Conservation (phyloP, 2,888 invertebrate species). For the Tridacna crocea region DNA sequence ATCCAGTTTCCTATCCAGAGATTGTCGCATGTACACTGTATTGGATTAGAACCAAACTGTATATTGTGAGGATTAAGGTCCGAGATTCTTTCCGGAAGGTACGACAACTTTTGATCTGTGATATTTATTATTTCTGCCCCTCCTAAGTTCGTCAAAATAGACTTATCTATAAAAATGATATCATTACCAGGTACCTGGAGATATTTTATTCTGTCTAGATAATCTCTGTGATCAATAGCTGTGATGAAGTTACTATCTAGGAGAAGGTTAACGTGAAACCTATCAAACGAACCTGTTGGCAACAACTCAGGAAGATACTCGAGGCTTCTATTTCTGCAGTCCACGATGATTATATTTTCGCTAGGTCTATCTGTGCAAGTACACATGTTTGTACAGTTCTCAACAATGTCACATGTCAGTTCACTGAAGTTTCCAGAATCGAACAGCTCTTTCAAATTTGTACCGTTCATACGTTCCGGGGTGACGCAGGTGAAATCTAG, state of each 20-base stretch:
- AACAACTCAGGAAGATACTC: constrained; percentile 21
- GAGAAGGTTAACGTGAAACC: constrained; percentile 25
- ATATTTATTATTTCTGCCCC: constrained; percentile 18
- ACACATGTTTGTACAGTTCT: constrained; percentile 38
- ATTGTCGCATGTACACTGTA: constrained; percentile 41
- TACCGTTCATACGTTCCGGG: constrained; percentile 2
- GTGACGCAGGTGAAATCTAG: neutral
- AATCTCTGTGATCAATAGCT: constrained; percentile 24
- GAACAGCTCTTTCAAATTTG: neutral
- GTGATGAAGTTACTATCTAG: constrained; percentile 31
- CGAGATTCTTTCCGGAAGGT: constrained; percentile 14
- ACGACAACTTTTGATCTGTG: constrained; percentile 16
- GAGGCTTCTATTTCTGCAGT: constrained; percentile 30
- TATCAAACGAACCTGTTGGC: constrained; percentile 40
- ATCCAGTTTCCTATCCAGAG: constrained; percentile 48
- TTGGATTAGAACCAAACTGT: constrained; percentile 29
- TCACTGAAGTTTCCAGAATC: constrained; percentile 15
- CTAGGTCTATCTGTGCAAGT: constrained; percentile 38
- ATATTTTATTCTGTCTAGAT: constrained; percentile 29
- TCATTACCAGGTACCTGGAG: constrained; percentile 30
- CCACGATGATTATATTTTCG: constrained; percentile 27
- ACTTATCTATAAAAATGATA: constrained; percentile 10
- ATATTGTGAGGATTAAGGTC: constrained; percentile 27
- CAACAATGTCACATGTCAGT: constrained; percentile 36
- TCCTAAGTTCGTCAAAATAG: neutral